phyloP scores from a whole-genome alignment of 2,113 vertebrate species.

The Scomber colias region DNA sequence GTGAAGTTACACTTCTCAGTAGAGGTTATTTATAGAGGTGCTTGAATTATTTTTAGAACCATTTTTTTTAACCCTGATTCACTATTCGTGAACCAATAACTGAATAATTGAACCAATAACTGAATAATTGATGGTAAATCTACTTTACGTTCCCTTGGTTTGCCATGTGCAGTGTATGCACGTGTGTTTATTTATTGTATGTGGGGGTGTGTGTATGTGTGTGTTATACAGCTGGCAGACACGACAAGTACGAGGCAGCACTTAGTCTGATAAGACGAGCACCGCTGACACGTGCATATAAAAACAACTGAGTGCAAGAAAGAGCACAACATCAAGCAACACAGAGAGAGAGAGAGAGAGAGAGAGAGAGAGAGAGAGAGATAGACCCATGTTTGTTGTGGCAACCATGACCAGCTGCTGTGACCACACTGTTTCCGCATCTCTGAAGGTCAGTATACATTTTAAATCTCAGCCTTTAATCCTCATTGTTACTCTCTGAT shows the following conservation, averaged over 20 bases:
- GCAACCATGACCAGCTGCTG: slow-evolving; percentile 55
- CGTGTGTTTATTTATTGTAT: slow-evolving; percentile 16
- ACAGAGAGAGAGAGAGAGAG: background rate
- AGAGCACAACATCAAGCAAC: slow-evolving; percentile 15
- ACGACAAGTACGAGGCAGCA: slow-evolving; percentile 32
- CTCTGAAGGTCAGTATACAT: slow-evolving; percentile 15
- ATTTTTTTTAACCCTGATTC: slow-evolving; percentile 38
- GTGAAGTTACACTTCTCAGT: slow-evolving; percentile 33
- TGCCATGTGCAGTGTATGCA: slow-evolving; percentile 20
- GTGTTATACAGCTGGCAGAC: slow-evolving; percentile 9
- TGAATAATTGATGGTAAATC: slow-evolving; percentile 63
- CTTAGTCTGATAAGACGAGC: slow-evolving; percentile 42
- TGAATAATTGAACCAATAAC: slow-evolving; percentile 7
- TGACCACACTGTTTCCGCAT: background rate
- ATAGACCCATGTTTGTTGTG: slow-evolving; percentile 67
- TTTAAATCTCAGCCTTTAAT: background rate
- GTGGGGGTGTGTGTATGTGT: background rate
- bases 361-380: slow-evolving; percentile 3
- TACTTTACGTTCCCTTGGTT: slow-evolving; percentile 6
- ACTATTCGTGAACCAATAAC: slow-evolving; percentile 28
- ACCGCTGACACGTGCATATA: background rate
- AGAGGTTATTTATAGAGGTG: slow-evolving; percentile 29
- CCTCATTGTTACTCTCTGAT: background rate
- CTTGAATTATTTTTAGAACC: slow-evolving; percentile 49
- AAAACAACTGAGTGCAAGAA: slow-evolving; percentile 3